Evolutionary conservation across 2,888 invertebrate species (phyloP).

Genomic region (Hofmannophila pseudospretella): DNA sequence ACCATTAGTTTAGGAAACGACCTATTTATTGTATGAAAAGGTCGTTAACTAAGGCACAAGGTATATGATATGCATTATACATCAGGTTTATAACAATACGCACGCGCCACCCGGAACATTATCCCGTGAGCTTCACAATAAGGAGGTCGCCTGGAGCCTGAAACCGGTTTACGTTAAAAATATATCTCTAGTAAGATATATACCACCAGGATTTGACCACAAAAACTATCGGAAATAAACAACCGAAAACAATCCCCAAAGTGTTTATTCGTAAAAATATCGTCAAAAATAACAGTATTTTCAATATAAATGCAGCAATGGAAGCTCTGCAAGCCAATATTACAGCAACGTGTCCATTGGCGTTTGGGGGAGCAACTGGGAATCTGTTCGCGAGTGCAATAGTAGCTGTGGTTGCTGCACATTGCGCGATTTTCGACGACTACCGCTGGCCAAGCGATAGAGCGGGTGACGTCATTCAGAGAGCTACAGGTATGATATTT

Average conservation of each 20-base stretch:
- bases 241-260: too few relatives aligned
- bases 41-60: too few relatives aligned
- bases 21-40: too few relatives aligned
- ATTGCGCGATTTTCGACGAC: slow-evolving; percentile 68
- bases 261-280: too few relatives aligned
- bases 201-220: too few relatives aligned
- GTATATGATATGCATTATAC: background rate
- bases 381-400: slow-evolving; percentile 75
- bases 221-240: too few relatives aligned
- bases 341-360: slow-evolving; percentile 33
- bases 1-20: too few relatives aligned
- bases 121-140: background rate
- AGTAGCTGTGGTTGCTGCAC: slow-evolving; percentile 73
- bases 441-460: slow-evolving; percentile 71
- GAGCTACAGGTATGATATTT: slow-evolving; percentile 23
- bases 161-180: background rate
- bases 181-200: too few relatives aligned
- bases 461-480: slow-evolving; percentile 26
- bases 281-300: too few relatives aligned
- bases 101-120: slow-evolving; percentile 3
- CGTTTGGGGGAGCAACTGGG: slow-evolving; percentile 38
- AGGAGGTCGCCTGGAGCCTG: slow-evolving; percentile 5
- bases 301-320: slow-evolving; percentile 18
- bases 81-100: slow-evolving; percentile 6
- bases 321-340: slow-evolving; percentile 25